These are phyloP conservation scores for Neoitamus cyanurus DNA, from an alignment of 2,888 invertebrate species.

Conservation along the genomic window DNA sequence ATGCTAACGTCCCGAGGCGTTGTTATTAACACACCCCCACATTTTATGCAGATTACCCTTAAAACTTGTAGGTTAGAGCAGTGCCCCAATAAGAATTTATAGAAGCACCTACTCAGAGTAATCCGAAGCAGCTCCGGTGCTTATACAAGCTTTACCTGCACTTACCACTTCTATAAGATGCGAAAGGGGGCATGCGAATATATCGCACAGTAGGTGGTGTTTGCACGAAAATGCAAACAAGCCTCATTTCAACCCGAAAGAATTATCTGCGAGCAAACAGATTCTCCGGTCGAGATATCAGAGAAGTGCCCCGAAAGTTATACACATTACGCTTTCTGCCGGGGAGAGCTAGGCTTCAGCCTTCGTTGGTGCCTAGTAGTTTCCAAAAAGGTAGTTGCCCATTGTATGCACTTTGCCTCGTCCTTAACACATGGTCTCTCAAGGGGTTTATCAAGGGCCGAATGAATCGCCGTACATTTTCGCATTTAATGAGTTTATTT, in stretches of 20 bases:
- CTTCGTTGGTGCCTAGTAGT: background rate
- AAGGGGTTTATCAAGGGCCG: background rate
- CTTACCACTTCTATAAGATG: background rate
- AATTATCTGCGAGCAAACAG: background rate
- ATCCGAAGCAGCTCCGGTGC: background rate
- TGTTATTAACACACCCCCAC: background rate
- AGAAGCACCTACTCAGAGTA: background rate
- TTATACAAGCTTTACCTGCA: background rate
- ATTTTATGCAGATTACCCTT: background rate
- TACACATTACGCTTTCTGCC: background rate
- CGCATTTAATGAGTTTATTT: background rate
- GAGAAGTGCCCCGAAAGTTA: background rate
- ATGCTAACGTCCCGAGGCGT: background rate
- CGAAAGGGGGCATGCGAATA: background rate
- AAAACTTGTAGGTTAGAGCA: background rate
- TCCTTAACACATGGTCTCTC: background rate
- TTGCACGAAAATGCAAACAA: background rate
- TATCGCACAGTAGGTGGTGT: background rate
- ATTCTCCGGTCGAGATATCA: background rate
- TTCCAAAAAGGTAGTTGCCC: background rate
- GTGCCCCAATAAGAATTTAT: background rate
- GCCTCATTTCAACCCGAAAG: background rate
- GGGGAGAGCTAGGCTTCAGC: background rate
- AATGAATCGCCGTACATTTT: background rate
- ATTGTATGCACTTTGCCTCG: background rate